Evolutionary conservation across 2,888 invertebrate genomes (phyloP), one percentile per base, ranked within the genome.

Genomic region (Calameuta filiformis): DNA sequence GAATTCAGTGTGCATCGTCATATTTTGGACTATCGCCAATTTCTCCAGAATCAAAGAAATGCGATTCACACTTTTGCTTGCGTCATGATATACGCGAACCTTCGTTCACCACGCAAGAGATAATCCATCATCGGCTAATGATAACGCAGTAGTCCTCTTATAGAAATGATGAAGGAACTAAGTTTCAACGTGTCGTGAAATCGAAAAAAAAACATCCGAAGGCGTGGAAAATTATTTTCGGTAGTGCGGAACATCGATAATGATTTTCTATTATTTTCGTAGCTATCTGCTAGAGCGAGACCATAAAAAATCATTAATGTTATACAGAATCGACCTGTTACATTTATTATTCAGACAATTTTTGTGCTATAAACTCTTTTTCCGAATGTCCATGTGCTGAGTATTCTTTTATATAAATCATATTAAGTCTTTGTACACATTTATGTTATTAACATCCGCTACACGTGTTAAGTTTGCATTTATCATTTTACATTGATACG

Each of bases 241-340:
- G 6, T 6, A 23, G 23, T 23, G 6, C 9, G 9, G 23, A 56
- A 23, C 40, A 23, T 2, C 9, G 40, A 56, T 56, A 56, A 56
- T 56, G 40, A 56, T 56, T 15, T 23, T 56, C 40, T 6, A 56
- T 56, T 56, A 56, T 56, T 56, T 56, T 56, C 15, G 15, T 40
- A 9, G 6, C 0, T 56, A 0, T 94, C 94, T 30, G 93, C 92
- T 12, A 94, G 89, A 76, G 40, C 23, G 23, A 56, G 15, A 23
- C 23, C 6, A 56, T 56, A 6, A 40, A 6, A 15, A 15, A 23
- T 40, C 23, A 1, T 23, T 40, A 40, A 40, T 40, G 12, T 40
- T 40, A 40, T 40, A 40, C 23, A 23, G 40, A 56, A 23, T 56
- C 9, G 23, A 23, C 23, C 40, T 23, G 23, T 12, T 56, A 23